Evolutionary conservation across 2,888 invertebrate species (phyloP).

Genomic region (Parnassius smintheus): DNA sequence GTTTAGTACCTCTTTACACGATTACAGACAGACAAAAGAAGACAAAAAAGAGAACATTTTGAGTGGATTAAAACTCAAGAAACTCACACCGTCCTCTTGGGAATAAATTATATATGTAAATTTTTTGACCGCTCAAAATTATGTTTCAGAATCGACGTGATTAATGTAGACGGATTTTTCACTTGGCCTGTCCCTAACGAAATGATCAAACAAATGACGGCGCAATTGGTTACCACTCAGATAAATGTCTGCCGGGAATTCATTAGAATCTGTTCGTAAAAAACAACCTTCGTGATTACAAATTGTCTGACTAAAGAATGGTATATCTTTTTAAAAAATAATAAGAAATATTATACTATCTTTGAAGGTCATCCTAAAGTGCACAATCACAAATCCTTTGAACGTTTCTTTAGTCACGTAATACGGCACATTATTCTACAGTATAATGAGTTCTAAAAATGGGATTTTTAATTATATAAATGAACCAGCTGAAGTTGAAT

Average conservation of each 20-base stretch:
- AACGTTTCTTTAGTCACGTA: conserved; percentile 55
- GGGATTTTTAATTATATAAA: conserved; percentile 47
- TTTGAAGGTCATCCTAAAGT: conserved; percentile 31
- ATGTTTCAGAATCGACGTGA: conserved; percentile 74
- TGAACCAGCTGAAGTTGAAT: conserved; percentile 62
- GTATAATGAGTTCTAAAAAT: conserved; percentile 28
- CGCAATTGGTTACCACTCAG: conserved; percentile 62
- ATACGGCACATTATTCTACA: conserved; percentile 35
- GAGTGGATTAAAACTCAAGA: conserved; percentile 51
- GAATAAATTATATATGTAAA: conserved; percentile 79
- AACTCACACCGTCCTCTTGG: conserved; percentile 55
- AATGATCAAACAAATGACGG: conserved; percentile 70
- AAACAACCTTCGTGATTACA: conserved; percentile 48
- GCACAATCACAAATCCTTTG: conserved; percentile 47
- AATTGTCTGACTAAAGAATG: conserved; percentile 49
- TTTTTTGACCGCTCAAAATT: conserved; percentile 72
- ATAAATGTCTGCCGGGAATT: conserved; percentile 64
- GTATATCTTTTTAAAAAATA: conserved; percentile 37
- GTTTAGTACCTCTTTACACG: too few species aligned
- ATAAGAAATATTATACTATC: conserved; percentile 32
- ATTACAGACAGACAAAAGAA: not conserved
- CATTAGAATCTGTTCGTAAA: conserved; percentile 53
- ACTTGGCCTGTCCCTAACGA: conserved; percentile 65
- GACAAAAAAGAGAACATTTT: conserved; percentile 32
- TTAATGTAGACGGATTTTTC: conserved; percentile 76